phyloP scores from a whole-genome alignment of 2,888 invertebrate genomes.

The Eubasilissa splendida region DNA sequence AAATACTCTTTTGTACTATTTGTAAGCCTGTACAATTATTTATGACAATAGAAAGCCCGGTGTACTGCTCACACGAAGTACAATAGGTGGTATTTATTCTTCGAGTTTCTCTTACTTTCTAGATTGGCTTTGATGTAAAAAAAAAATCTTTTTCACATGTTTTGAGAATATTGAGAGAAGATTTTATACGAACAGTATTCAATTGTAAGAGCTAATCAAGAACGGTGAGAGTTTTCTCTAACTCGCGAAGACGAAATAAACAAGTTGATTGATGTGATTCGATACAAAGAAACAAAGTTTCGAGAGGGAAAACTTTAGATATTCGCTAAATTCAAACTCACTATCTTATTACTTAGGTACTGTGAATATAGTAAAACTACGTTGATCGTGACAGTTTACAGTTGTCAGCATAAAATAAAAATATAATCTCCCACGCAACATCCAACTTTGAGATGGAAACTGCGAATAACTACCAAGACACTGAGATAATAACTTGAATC shows the following conservation, averaged over 20 bases:
- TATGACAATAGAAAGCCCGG: too few species aligned
- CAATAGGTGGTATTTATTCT: not conserved
- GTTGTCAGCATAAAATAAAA: not conserved
- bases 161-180: conserved; percentile 21
- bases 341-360: not conserved
- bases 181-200: conserved; percentile 6
- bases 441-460: too few species aligned
- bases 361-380: too few species aligned
- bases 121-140: conserved; percentile 32
- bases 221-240: not conserved
- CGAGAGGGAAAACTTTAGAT: not conserved
- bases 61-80: not conserved
- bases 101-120: conserved; percentile 5
- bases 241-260: conserved; percentile 28
- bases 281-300: conserved; percentile 30
- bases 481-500: too few species aligned
- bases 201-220: conserved; percentile 34
- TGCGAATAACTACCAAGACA: too few species aligned
- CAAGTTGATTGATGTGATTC: conserved; percentile 33
- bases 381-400: not conserved
- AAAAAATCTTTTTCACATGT: conserved; percentile 33
- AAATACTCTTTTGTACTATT: too few species aligned
- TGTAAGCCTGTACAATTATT: too few species aligned
- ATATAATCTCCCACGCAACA: too few species aligned
- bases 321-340: not conserved